Evolutionary conservation across 2,113 vertebrate genomes (phyloP), one percentile per base, ranked within the genome.

Genomic region (human (Homo sapiens)): DNA sequence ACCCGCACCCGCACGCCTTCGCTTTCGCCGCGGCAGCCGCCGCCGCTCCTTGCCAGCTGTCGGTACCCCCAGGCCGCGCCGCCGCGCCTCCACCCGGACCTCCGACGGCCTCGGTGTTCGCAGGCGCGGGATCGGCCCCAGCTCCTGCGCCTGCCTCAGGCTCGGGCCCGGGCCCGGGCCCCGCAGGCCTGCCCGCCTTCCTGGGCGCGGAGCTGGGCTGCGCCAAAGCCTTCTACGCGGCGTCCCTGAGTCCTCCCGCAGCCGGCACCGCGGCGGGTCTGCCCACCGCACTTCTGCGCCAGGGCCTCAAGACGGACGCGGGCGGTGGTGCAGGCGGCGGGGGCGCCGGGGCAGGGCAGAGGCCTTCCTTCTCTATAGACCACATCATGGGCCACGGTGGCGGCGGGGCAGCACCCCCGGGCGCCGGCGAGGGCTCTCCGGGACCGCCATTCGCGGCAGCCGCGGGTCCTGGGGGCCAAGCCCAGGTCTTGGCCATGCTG

Each of bases 311-410:
- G 98, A 98, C 99, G 92, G 99, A 99, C 99, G 98, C 98, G 80
- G 99, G 98, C 94, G 94, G 97, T 8, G 98, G 98, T 82, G 98
- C 97, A n/a, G 75, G 94, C 91, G 92, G 94, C 48, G 97, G 97
- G 93, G 94, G 94, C n/a, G 48, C 98, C 9, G 96, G 98, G 18
- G 40, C 97, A 1, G 98, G 99, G 72, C 98, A 98, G 86, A 99
- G 99, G 94, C 99, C 99, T 91, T 99, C 99, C 4, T 99, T 99
- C 98, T 99, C 99, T 87, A 99, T 99, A 99, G 99, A 99, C 99
- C 99, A 99, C 98, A 99, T 99, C 94, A 99, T 99, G 96, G 99
- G 98, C 89, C 97, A 97, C 70, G 96, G 98, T 12, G 98, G 98
- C 98, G 98, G 98, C 80, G 98, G 98, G 81, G 98, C 97, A 38